Evolutionary conservation across 2,797 vertebrate species (phyloP).

Genomic region (Pteropus rufus): DNA sequence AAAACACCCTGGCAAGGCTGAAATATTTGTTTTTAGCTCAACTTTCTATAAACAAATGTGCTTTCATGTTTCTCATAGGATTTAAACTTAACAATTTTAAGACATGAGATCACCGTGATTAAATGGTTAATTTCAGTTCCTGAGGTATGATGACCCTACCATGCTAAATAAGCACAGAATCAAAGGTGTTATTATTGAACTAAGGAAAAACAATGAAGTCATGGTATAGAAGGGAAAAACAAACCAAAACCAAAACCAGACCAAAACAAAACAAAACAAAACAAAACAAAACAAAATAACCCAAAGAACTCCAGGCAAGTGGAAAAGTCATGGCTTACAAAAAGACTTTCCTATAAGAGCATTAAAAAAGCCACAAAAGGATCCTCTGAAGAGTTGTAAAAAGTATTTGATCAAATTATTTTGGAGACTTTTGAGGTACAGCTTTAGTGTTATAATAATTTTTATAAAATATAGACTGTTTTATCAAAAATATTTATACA

Average conservation of each 20-base stretch:
- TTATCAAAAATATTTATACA: constrained; percentile 89
- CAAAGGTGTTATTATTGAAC: constrained; percentile 32
- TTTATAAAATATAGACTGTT: constrained; percentile 86
- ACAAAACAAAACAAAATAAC: not conserved
- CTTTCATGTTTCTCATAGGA: constrained; percentile 42
- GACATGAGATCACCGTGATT: constrained; percentile 60
- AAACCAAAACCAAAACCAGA: not conserved
- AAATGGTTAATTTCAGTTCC: constrained; percentile 48
- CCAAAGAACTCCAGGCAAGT: constrained; percentile 28
- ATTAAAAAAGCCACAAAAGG: constrained; percentile 65
- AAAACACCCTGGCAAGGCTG: not conserved
- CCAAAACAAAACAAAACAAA: not conserved
- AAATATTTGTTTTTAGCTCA: constrained; percentile 49
- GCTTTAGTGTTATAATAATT: constrained; percentile 85
- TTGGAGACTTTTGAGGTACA: constrained; percentile 86
- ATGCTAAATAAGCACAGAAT: not conserved
- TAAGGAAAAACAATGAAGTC: constrained; percentile 46
- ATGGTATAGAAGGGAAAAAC: not conserved
- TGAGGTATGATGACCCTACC: constrained; percentile 55
- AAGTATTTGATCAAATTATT: constrained; percentile 78
- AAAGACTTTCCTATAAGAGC: constrained; percentile 54
- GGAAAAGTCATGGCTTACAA: constrained; percentile 70
- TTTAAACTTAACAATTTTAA: constrained; percentile 48
- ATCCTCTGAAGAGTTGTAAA: constrained; percentile 64
- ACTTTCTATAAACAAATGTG: constrained; percentile 19